A percentile compares a stretch with the other conserved stretches of the same genome.
Conservation (phyloP, 2,113 vertebrate species). For the Prunella fulvescens region DNA sequence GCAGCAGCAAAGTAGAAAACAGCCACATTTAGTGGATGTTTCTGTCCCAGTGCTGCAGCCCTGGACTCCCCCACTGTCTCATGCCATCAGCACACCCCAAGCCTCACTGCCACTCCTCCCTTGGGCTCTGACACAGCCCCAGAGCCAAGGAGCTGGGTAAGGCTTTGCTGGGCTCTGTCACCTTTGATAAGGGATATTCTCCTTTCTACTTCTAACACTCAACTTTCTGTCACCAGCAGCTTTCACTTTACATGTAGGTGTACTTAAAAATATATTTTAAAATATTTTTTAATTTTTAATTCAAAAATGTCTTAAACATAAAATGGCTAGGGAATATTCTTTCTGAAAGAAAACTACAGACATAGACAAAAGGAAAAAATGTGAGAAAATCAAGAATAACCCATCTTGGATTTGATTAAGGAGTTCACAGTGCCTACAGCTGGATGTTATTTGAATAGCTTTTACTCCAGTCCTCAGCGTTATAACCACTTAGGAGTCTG, state of each 20-base stretch:
- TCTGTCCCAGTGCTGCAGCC: background rate
- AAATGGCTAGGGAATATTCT: background rate
- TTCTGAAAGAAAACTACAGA: background rate
- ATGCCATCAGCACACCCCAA: background rate
- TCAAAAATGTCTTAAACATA: background rate
- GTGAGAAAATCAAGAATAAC: background rate
- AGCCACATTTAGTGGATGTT: background rate
- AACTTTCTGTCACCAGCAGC: background rate
- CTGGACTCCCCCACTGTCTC: background rate
- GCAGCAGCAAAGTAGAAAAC: background rate
- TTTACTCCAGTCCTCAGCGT: background rate
- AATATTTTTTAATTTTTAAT: background rate
- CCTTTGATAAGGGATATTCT: background rate
- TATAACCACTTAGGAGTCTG: slow-evolving; percentile 9
- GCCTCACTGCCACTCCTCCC: accelerated
- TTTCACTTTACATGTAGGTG: background rate
- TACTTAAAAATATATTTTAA: background rate
- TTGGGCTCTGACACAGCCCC: background rate
- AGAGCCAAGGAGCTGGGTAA: accelerated
- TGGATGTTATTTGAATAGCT: slow-evolving; percentile 18
- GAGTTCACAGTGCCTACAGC: background rate
- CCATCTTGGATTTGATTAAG: background rate
- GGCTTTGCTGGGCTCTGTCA: background rate
- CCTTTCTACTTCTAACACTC: background rate
- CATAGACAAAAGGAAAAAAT: background rate